A percentile compares a stretch with the other conserved stretches of the same genome.
Evolutionary conservation across 1,140 invertebrate genomes (phyloP).

Genomic region (Bombus breviceps): DNA sequence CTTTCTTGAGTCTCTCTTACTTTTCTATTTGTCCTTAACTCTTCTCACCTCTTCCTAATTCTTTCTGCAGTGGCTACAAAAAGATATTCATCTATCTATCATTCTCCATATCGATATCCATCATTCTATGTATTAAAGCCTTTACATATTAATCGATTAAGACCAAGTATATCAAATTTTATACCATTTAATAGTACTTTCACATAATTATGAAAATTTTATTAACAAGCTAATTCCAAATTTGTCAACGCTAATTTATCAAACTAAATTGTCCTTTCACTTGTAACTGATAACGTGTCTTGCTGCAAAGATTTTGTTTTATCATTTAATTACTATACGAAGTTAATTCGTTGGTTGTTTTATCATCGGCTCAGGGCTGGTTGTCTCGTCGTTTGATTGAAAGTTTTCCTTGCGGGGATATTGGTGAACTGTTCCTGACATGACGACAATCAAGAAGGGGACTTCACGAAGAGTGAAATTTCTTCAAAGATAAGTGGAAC

Average conservation of each 20-base stretch:
- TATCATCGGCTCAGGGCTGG: neutral
- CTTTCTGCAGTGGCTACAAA: neutral
- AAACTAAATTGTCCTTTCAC: neutral
- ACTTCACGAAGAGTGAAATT: neutral
- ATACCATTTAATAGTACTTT: too few relatives aligned
- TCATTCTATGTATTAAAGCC: too few relatives aligned
- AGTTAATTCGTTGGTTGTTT: neutral
- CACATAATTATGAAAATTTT: too few relatives aligned
- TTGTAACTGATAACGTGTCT: neutral
- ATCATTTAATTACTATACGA: neutral
- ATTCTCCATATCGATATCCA: too few relatives aligned
- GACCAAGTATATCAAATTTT: too few relatives aligned
- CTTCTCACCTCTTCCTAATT: neutral
- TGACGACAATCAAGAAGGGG: neutral
- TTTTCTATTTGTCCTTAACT: neutral
- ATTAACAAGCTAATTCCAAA: neutral
- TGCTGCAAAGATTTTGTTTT: neutral
- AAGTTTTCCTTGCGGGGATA: neutral
- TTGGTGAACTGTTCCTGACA: neutral
- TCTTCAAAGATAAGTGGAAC: neutral
- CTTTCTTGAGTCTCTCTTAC: neutral
- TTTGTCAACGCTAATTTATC: neutral
- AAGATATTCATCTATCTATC: neutral
- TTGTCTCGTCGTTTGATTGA: slow-evolving; percentile 11
- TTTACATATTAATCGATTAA: too few relatives aligned